Evolutionary conservation across 2,797 vertebrate species (phyloP), one percentile per base, ranked within the genome.

Genomic region (Danio kyathit): DNA sequence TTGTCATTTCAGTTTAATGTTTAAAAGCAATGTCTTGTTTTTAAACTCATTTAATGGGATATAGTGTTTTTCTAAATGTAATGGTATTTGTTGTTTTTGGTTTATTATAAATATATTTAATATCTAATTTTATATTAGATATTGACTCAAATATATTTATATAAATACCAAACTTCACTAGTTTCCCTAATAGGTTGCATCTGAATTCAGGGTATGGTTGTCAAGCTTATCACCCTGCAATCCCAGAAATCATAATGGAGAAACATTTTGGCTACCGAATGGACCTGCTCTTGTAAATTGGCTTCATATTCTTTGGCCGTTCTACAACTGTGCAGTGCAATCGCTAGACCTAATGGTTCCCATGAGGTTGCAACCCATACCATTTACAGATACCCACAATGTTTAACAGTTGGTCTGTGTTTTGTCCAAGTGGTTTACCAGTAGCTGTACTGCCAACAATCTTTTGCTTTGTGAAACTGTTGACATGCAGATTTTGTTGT

Each of bases 381-480:
- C 59, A 64, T 64, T 64, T 64, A 64, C 46, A 63, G 38, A 51
- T 71, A 49, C 29, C 56, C 44, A 44, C 38, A 9, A 9, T 63
- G 7, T 63, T 79, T 72, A 71, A 64, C 77, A 63, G 40, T 79
- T 78, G 17, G 13, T 64, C 40, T 29, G 79, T 17, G 46, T 79
- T 79, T 72, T 71, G 67, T 72, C 54, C 77, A 71, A 79, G 57
- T 72, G 40, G 67, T 79, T 79, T 72, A 72, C 40, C 48, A 63
- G 40, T 21, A 7, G 54, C 38, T 41, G 38, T 59, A 29, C 40
- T 72, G 69, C 57, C 46, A 79, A 63, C 29, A 44, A 12, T n/a
- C 3, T 54, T 14, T 64, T 29, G 11, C 65, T 72, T 52, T 64
- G 66, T n/a, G 7, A 43, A 69, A 29, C 56, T 61, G 67, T 54